phyloP scores from a whole-genome alignment of 2,113 vertebrate genomes.

The Rhineura floridana region DNA sequence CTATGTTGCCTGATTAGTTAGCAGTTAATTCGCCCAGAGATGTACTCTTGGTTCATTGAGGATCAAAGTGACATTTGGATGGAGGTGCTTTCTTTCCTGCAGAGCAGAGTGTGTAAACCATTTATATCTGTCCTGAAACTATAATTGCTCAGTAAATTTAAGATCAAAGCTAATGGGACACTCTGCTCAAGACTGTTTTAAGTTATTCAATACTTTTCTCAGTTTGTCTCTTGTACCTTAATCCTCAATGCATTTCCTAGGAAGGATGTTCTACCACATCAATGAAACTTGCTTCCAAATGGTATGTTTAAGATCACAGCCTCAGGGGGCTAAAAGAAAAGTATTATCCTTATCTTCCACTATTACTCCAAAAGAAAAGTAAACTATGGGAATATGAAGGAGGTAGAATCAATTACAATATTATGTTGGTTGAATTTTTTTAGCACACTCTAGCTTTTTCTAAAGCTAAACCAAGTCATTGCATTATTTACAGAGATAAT shows the following conservation, averaged over 20 bases:
- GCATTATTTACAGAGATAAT: not conserved
- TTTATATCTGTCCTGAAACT: not conserved
- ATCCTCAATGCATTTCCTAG: not conserved
- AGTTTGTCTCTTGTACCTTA: not conserved
- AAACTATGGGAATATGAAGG: not conserved
- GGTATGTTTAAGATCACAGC: not conserved
- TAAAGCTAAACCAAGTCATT: not conserved
- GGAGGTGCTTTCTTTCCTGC: constrained; percentile 8
- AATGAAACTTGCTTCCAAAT: not conserved
- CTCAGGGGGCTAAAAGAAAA: not conserved
- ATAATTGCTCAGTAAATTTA: not conserved
- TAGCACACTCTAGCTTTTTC: not conserved
- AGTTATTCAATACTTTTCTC: not conserved
- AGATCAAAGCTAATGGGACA: not conserved
- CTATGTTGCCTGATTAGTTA: not conserved
- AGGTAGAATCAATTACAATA: not conserved
- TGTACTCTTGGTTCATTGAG: constrained; percentile 3
- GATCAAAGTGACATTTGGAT: constrained; percentile 16
- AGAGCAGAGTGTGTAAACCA: not conserved
- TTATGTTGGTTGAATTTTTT: not conserved
- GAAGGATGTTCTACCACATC: not conserved
- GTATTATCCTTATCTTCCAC: not conserved
- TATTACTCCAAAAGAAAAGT: not conserved
- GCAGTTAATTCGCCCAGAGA: not conserved
- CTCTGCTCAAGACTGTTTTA: not conserved